Base-by-base conservation (phyloP, 2,113 vertebrate species). In the Halcyon malimbica region DNA sequence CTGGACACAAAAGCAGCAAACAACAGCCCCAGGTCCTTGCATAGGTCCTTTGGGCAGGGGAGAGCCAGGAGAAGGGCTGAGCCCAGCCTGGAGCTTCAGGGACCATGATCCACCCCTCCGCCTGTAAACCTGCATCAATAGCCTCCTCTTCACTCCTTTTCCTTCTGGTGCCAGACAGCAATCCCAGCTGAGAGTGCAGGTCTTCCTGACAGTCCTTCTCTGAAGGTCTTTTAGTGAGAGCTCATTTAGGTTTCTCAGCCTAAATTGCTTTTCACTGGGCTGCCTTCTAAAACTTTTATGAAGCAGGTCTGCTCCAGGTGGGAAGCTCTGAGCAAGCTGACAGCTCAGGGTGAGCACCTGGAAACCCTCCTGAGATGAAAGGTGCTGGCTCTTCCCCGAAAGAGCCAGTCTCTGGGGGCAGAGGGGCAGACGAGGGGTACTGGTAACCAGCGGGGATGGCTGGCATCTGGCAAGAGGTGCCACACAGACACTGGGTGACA, bases 381-480 rank as follows among this genome's bases (percentile, higher is more conserved):
- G 2, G 11, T 26, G 11, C 9, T 3, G 1, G 28, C 4, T 79
- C 63, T 28, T 29, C 74, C 51, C 16, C 0, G 1, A 16, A 35
- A 44, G 23, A 73, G 33, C 13, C 9, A 21, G 19, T 13, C 24
- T 23, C 44, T 35, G 20, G 28, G 24, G 18, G 23, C 0, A 1
- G 42, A 35, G 18, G 7, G 15, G 33, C 4, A 44, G 10, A 21
- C 0, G 0, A 42, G 12, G 44, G 28, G 14, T 59, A 33, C 4
- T 1, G 21, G 21, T 28, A 33, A 23, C 51, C 20, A 41, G 39
- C 0, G 1, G 14, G 53, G 46, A 31, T 0, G 0, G 25, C 19
- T 41, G 39, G 41, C 57, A 33, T 37, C 56, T 84, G 37, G 59
- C 26, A 39, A 44, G 42, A 65, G 33, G 26, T 4, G 2, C 60